A percentile compares a stretch with the other conserved stretches of the same genome.
Conservation (phyloP, 2,797 vertebrate genomes). For the Carcharodon carcharias region DNA sequence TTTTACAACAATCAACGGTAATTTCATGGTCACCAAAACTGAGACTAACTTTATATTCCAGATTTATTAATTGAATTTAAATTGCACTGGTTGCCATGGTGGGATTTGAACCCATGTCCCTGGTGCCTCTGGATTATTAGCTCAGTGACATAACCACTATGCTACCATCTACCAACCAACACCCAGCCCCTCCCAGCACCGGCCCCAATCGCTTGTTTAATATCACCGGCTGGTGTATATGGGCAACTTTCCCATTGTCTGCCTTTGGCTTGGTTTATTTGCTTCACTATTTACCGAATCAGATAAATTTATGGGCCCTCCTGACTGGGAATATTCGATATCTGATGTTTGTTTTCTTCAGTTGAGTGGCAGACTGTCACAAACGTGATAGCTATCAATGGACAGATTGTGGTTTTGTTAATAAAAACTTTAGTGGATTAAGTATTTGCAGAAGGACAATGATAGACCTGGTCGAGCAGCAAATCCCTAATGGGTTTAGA, state of each 20-base stretch:
- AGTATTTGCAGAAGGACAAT: not conserved
- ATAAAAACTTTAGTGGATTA: not conserved
- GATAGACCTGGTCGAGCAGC: not conserved
- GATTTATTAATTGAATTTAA: too few relatives aligned
- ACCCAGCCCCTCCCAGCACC: too few relatives aligned
- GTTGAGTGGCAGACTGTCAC: not conserved
- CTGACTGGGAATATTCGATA: not conserved
- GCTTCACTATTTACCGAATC: conserved; percentile 49
- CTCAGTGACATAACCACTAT: too few relatives aligned
- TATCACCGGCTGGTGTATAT: conserved; percentile 38
- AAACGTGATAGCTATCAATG: not conserved
- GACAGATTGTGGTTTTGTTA: not conserved
- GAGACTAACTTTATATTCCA: too few relatives aligned
- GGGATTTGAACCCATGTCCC: too few relatives aligned
- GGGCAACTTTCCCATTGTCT: conserved; percentile 55
- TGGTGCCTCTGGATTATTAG: too few relatives aligned
- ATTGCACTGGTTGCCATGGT: too few relatives aligned
- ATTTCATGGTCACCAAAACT: too few relatives aligned
- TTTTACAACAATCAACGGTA: too few relatives aligned
- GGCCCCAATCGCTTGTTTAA: conserved; percentile 46
- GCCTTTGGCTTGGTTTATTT: conserved; percentile 53
- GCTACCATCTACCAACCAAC: too few relatives aligned
- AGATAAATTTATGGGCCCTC: conserved; percentile 51
- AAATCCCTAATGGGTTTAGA: not conserved
- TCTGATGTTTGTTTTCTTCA: not conserved